phyloP scores from a whole-genome alignment of 2,113 vertebrate genomes.

The Capreolus pygargus region DNA sequence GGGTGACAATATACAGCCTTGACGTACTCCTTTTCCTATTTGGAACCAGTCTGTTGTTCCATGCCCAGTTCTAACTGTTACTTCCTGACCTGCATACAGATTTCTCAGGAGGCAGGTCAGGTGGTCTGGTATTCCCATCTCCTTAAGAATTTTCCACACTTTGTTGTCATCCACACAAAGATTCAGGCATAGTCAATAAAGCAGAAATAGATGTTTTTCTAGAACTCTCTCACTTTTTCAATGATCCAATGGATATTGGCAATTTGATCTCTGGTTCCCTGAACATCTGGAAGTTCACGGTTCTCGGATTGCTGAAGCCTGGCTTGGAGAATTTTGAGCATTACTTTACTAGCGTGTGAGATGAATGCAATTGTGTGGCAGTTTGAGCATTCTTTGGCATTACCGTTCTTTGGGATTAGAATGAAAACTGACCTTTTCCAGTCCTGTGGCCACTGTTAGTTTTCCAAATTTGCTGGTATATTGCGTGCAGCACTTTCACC shows the following conservation, averaged over 20 bases:
- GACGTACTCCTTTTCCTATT: neutral
- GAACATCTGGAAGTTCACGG: neutral
- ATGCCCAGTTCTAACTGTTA: neutral
- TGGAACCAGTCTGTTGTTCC: neutral
- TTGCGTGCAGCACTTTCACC: neutral
- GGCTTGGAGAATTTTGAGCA: neutral
- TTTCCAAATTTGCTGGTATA: neutral
- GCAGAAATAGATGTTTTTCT: neutral
- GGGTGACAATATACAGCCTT: neutral
- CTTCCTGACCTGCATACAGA: neutral
- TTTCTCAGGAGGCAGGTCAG: neutral
- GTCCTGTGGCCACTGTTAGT: neutral
- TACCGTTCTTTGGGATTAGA: neutral
- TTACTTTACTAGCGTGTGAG: neutral
- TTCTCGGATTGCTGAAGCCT: neutral
- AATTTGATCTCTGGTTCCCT: neutral
- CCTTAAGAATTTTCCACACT: neutral
- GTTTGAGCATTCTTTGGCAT: neutral
- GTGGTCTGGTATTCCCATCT: neutral
- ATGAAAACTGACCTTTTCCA: neutral
- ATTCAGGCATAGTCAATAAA: neutral
- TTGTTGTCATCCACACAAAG: neutral
- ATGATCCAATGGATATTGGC: neutral
- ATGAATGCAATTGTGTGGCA: neutral
- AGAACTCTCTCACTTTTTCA: accelerated